Conservation (phyloP, 2,888 invertebrate genomes). For the Chironomus riparius region DNA sequence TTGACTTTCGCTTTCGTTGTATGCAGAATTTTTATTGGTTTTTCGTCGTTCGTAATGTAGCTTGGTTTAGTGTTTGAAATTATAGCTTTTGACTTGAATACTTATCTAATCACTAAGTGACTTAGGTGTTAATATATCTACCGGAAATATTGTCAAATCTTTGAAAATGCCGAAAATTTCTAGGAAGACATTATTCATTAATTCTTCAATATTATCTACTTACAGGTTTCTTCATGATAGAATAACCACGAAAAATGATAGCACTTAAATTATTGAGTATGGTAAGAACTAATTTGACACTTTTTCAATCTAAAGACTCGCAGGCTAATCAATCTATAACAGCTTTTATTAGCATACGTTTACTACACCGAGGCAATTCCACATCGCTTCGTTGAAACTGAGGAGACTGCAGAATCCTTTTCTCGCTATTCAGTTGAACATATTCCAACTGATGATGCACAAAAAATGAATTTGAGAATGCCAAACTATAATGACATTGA, state of each 20-base stretch:
- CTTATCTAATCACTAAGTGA: too few relatives aligned
- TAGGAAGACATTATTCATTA: too few relatives aligned
- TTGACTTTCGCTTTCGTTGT: neutral
- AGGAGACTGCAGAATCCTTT: neutral
- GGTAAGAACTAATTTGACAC: neutral
- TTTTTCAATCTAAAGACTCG: too few relatives aligned
- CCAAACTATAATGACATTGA: neutral
- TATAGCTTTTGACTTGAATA: too few relatives aligned
- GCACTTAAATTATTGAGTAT: neutral
- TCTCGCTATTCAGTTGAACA: slow-evolving; percentile 3
- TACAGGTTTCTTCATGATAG: neutral
- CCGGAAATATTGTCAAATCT: too few relatives aligned
- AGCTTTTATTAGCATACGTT: neutral
- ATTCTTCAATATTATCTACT: too few relatives aligned
- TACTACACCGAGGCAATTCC: neutral
- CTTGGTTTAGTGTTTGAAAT: too few relatives aligned
- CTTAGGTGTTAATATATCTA: too few relatives aligned
- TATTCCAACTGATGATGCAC: neutral
- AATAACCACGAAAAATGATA: neutral
- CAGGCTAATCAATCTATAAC: neutral
- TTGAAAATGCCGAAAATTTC: too few relatives aligned
- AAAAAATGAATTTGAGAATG: neutral
- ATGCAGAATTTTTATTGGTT: neutral
- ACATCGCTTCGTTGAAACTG: slow-evolving; percentile 11
- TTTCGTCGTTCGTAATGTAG: neutral